Evolutionary conservation across 1,140 invertebrate genomes (phyloP).

Genomic region (Lasioglossum baleicum): DNA sequence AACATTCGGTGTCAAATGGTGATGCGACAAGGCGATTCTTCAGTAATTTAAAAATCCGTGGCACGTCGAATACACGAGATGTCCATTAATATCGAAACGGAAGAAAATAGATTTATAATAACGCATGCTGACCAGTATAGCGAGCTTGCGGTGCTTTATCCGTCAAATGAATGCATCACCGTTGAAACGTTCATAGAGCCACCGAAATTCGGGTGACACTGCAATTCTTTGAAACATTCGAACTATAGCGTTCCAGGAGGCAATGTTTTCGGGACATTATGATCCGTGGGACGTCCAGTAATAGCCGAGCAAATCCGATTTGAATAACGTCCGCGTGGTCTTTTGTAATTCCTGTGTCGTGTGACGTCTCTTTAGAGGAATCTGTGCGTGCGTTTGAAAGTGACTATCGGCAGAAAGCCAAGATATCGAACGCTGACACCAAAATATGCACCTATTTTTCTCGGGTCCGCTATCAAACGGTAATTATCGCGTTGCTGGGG

Average conservation of each 20-base stretch:
- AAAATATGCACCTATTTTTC: constrained; percentile 34
- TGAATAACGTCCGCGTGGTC: background rate
- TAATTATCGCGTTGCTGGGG: background rate
- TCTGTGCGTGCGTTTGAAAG: background rate
- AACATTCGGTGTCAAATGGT: too few species aligned
- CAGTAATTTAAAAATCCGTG: too few species aligned
- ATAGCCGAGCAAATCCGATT: background rate
- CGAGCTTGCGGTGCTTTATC: background rate
- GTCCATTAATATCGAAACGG: background rate
- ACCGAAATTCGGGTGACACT: background rate
- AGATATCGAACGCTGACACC: too few species aligned
- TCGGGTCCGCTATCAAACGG: background rate
- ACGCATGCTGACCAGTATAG: background rate
- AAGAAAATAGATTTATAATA: background rate
- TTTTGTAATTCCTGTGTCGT: background rate
- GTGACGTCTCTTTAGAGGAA: constrained; percentile 10
- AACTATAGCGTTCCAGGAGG: too few species aligned
- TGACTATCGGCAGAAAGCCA: background rate
- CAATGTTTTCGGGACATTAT: background rate
- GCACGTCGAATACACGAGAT: background rate
- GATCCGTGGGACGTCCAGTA: background rate
- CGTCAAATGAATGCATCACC: too few species aligned
- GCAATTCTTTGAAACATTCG: background rate
- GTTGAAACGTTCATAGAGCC: background rate
- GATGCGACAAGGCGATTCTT: too few species aligned